Evolutionary conservation across 2,113 vertebrate genomes (phyloP), one percentile per base, ranked within the genome.

Genomic region (Dolichallabes microphthalmus): DNA sequence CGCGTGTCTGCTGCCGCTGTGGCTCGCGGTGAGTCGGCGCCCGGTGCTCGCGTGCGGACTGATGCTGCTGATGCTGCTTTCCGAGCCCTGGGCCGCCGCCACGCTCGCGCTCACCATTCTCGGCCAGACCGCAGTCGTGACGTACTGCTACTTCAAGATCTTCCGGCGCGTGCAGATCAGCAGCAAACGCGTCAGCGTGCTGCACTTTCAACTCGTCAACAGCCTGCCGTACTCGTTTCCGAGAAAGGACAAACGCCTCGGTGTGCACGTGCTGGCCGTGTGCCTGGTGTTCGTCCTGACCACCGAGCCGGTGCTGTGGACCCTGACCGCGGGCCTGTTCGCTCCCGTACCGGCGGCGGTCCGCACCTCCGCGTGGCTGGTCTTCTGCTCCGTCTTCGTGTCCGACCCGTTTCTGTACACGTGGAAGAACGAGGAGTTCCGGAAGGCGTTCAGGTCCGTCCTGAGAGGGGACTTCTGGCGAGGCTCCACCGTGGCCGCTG

Each of bases 391-490:
- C 6, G 94, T 96, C 73, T 96, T 95, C 0, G 96, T 95, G 20
- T 92, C 96, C 90, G 96, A 96, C 90, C 96, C 96, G 2, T 92
- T 96, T 88, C 93, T 97, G 84, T 97, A 96, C 91, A 97, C 96
- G 1, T 96, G 96, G 96, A 95, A 96, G 87, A 97, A 96, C 87
- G 96, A 97, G 91, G 96, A 97, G 92, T 96, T 96, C 90, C 92
- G 95, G 71, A 94, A 95, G 32, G 96, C 95, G 0, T 93, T 96
- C 86, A 95, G 95, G 86, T 94, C 94, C 0, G 93, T 96, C 53
- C 91, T 96, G 85, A 94, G 91, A 85, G 52, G 94, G 86, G 66
- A 82, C 15, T 58, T 82, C 32, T 64, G 45, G 76, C 76, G 63
- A 39, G 68, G 73, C 25, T 22, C 79, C 20, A 57, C 86, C 30